Evolutionary conservation across 2,888 invertebrate genomes (phyloP).

Genomic region (Microctonus hyperodae): DNA sequence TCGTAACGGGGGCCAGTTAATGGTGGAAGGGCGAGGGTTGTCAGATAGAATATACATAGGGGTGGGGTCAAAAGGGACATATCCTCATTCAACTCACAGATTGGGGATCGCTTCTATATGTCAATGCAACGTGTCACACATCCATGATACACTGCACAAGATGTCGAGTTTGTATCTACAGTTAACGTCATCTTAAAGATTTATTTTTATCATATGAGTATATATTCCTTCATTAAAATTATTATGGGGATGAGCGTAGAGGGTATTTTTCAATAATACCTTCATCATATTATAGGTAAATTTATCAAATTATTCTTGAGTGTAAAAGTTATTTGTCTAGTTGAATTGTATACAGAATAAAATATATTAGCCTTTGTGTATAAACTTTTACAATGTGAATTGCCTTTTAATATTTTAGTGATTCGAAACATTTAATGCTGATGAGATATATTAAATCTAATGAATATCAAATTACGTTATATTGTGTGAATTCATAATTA

Average conservation of each 20-base stretch:
- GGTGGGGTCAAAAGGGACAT: conserved; percentile 53
- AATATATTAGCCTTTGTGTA: not conserved
- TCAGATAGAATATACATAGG: conserved; percentile 34
- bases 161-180: conserved; percentile 11
- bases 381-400: not conserved
- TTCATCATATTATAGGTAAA: conserved; percentile 25
- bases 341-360: not conserved
- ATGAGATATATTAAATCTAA: not conserved
- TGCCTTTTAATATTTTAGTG: not conserved
- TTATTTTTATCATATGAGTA: conserved; percentile 35
- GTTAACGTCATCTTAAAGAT: conserved; percentile 8
- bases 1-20: conserved; percentile 46
- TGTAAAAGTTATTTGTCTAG: not conserved
- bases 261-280: conserved; percentile 24
- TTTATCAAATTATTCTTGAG: conserved; percentile 20
- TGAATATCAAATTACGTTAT: not conserved
- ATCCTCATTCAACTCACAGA: conserved; percentile 23
- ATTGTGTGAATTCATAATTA: not conserved
- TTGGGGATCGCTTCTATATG: conserved; percentile 24
- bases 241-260: conserved; percentile 32
- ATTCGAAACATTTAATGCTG: not conserved
- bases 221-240: conserved; percentile 24
- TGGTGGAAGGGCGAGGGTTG: conserved; percentile 40
- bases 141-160: not conserved
- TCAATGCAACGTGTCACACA: conserved; percentile 22